Evolutionary conservation across 2,113 vertebrate species (phyloP).

Genomic region (Microcebus lehilahytsara): DNA sequence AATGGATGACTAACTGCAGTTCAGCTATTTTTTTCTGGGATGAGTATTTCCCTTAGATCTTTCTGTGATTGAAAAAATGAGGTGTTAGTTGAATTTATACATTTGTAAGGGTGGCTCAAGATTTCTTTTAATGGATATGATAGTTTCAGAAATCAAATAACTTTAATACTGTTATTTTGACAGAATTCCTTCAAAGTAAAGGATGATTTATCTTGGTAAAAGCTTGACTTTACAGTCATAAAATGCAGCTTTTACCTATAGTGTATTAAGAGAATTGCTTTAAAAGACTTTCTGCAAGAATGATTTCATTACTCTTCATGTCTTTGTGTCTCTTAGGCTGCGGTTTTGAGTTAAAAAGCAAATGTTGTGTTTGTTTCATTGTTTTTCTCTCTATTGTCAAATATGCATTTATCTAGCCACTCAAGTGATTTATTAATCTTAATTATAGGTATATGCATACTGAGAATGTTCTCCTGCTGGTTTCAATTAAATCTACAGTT

Average conservation of each 20-base stretch:
- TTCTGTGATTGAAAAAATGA: conserved; percentile 33
- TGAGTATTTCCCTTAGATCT: neutral
- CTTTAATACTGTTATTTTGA: conserved; percentile 14
- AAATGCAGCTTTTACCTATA: neutral
- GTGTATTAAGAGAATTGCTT: neutral
- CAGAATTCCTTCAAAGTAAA: conserved; percentile 40
- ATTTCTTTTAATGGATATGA: neutral
- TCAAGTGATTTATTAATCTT: conserved; percentile 62
- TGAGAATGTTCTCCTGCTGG: conserved; percentile 49
- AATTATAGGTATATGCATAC: conserved; percentile 53
- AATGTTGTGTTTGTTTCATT: neutral
- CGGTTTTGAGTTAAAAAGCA: conserved; percentile 46
- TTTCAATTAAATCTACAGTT: conserved; percentile 69
- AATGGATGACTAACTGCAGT: neutral
- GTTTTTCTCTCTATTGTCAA: conserved; percentile 40
- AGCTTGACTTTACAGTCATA: neutral
- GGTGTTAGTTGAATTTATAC: neutral
- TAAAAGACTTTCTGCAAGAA: neutral
- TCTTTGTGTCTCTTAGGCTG: neutral
- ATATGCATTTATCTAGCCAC: conserved; percentile 28
- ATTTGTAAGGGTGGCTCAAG: neutral
- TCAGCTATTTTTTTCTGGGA: neutral
- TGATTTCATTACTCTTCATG: conserved; percentile 5
- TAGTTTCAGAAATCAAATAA: conserved; percentile 41
- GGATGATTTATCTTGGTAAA: conserved; percentile 15